Evolutionary conservation across 2,113 vertebrate species (phyloP), one percentile per base, ranked within the genome.

Genomic region (Serilophus lunatus): DNA sequence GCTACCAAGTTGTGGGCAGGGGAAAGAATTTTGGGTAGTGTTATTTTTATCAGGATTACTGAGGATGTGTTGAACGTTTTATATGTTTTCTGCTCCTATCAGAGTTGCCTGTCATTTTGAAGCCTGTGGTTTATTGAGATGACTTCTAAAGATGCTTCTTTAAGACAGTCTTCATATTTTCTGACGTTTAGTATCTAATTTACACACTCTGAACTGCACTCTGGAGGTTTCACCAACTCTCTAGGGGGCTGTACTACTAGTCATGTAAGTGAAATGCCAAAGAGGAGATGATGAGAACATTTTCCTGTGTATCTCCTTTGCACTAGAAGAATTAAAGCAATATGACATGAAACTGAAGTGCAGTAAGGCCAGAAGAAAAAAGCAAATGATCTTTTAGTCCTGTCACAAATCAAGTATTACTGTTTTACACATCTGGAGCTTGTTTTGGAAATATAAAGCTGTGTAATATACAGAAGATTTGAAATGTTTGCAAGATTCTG

Each of bases 371-470:
- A n/a, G 47, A 84, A 78, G 50, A 69, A 70, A 88, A 90, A 84
- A 28, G 59, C 49, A 88, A 56, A 86, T 20, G 13, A 69, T 63
- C 25, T 82, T 86, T 70, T 38, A 92, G 71, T 51, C 51, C 31
- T 75, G 50, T 86, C 59, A 29, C 44, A 90, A 82, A 80, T 87
- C 16, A 61, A 70, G 7, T 51, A 18, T 63, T 45, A 64, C 66
- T 44, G 69, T 71, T 93, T 59, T 86, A 86, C 40, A 70, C 76
- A 84, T 86, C 91, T 92, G 83, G 92, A 94, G 51, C 70, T 82
- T 78, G 44, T 86, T 95, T 82, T 63, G n/a, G 85, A 89, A 64
- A 68, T 75, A 66, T 10, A 65, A 92, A 74, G 40, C 59, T 68
- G 13, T 56, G 40, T 56, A 64, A 92, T 74, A 50, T 66, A 68